phyloP scores from a whole-genome alignment of 2,888 invertebrate species.

The Meiosimyza platycephala region DNA sequence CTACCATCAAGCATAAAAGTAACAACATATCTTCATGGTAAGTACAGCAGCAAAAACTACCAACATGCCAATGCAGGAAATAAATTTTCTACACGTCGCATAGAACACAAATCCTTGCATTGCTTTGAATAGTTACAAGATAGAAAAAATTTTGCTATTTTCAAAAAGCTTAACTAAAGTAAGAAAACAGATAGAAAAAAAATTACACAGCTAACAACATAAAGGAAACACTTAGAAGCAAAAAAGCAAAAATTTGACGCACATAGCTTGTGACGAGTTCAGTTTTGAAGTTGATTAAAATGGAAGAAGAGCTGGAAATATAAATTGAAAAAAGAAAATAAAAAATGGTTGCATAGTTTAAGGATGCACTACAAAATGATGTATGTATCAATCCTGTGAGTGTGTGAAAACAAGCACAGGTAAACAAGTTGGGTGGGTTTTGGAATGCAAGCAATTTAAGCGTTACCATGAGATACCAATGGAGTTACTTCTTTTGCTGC shows the following conservation, averaged over 20 bases:
- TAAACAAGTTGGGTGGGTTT: not conserved
- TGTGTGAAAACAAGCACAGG: not conserved
- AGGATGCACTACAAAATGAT: not conserved
- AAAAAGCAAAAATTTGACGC: not conserved
- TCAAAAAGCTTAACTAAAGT: too few species aligned
- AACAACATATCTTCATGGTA: too few species aligned
- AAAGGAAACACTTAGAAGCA: not conserved
- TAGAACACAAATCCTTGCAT: too few species aligned
- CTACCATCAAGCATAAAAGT: too few species aligned
- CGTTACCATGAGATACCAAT: not conserved
- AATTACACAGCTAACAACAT: not conserved
- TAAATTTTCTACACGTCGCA: too few species aligned
- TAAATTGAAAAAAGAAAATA: not conserved
- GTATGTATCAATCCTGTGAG: not conserved
- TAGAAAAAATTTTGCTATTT: too few species aligned
- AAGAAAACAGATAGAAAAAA: too few species aligned
- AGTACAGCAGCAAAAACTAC: too few species aligned
- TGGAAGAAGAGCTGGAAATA: not conserved
- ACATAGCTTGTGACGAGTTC: not conserved
- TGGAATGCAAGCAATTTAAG: not conserved
- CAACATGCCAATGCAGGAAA: too few species aligned
- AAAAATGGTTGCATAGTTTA: not conserved
- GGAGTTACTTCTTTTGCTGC: not conserved
- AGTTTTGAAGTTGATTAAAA: slow-evolving; percentile 17
- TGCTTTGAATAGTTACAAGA: too few species aligned